phyloP scores from a whole-genome alignment of 2,797 vertebrate species.

The Cryptoprocta ferox region DNA sequence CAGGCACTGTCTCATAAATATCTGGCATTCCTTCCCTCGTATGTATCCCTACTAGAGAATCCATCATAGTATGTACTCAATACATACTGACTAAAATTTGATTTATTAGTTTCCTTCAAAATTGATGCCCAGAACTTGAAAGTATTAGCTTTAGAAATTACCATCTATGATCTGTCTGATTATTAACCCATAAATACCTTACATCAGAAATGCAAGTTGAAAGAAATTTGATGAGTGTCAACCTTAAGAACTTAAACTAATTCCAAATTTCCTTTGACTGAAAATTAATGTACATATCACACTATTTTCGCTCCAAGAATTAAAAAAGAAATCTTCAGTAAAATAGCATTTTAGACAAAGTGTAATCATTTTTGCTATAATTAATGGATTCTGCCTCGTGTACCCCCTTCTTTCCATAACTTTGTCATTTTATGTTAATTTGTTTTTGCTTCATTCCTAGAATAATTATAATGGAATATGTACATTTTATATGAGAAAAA shows the following conservation, averaged over 20 bases:
- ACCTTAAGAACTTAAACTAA: not conserved
- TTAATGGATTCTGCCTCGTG: not conserved
- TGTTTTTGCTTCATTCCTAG: not conserved
- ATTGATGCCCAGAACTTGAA: not conserved
- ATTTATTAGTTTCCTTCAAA: not conserved
- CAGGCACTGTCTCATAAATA: not conserved
- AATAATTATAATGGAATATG: not conserved
- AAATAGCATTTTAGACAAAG: not conserved
- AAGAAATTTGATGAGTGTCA: not conserved
- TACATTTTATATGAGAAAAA: slow-evolving; percentile 3
- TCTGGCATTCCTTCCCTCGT: not conserved
- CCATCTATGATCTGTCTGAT: not conserved
- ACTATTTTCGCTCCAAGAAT: not conserved
- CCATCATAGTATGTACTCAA: not conserved
- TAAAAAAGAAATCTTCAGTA: not conserved
- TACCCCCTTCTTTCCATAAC: not conserved
- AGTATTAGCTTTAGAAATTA: not conserved
- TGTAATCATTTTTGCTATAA: not conserved
- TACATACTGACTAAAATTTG: not conserved
- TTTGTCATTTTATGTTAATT: not conserved
- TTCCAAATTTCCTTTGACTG: not conserved
- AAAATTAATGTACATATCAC: not conserved
- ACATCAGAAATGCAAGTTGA: not conserved
- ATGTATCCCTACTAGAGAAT: not conserved
- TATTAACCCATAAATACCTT: not conserved